Conservation (phyloP, 2,113 vertebrate species). For the Siniperca knerii region DNA sequence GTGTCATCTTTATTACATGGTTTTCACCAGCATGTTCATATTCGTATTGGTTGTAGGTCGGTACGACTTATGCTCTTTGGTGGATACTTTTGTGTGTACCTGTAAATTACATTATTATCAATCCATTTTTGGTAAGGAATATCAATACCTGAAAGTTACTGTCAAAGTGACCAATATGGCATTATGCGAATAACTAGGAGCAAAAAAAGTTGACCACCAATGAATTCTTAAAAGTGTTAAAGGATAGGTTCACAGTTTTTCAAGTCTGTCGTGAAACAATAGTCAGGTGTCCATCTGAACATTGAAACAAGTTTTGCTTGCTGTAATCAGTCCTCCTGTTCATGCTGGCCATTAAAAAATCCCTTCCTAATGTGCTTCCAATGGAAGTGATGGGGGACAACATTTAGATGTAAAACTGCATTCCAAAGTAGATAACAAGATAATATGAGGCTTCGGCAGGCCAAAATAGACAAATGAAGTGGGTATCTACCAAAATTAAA, state of each 20-base stretch:
- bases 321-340: neutral
- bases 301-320: no score
- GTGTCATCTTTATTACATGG: slow-evolving; percentile 20
- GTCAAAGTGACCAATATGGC: neutral
- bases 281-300: no score
- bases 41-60: neutral
- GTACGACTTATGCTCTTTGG: neutral
- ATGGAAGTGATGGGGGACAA: neutral
- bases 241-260: no score
- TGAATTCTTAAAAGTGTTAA: neutral
- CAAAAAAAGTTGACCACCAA: neutral
- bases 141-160: neutral
- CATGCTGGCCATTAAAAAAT: neutral
- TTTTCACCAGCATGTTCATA: neutral
- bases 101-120: neutral
- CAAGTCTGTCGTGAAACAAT: no score
- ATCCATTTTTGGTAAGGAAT: slow-evolving; percentile 12
- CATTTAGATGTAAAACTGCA: neutral
- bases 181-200: neutral
- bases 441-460: no score
- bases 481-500: neutral
- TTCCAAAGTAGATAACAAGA: no score
- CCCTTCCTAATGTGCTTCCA: neutral
- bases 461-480: neutral
- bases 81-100: neutral